phyloP scores from a whole-genome alignment of 1,140 invertebrate species.

The Trinorchestia longiramus region DNA sequence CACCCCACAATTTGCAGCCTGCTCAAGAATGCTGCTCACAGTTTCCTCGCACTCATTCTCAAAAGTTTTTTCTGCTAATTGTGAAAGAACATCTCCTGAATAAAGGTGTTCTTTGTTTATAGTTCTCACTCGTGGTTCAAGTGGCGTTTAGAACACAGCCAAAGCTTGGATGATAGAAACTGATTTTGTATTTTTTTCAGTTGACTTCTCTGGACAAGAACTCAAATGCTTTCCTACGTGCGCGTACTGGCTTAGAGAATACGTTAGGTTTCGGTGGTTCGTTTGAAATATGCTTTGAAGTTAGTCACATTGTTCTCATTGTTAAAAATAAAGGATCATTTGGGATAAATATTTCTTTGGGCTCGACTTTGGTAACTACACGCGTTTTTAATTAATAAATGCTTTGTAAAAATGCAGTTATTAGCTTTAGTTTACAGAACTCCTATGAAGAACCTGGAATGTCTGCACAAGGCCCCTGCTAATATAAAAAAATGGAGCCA shows the following conservation, averaged over 20 bases:
- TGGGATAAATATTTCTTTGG: too few relatives aligned
- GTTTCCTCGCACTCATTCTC: not conserved
- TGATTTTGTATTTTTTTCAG: not conserved
- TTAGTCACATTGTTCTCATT: too few relatives aligned
- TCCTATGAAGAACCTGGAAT: too few relatives aligned
- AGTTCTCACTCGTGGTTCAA: not conserved
- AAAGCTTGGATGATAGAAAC: not conserved
- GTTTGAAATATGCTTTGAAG: too few relatives aligned
- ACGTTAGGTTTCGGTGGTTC: not conserved
- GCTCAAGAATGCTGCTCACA: slow-evolving; percentile 2
- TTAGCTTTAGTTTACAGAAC: too few relatives aligned
- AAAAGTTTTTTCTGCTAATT: slow-evolving; percentile 10
- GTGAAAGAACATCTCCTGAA: not conserved
- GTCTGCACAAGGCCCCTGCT: too few relatives aligned
- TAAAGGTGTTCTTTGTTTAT: slow-evolving; percentile 2
- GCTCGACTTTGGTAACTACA: too few relatives aligned
- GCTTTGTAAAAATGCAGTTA: too few relatives aligned
- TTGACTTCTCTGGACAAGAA: not conserved
- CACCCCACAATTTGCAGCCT: slow-evolving; percentile 31
- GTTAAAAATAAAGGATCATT: too few relatives aligned
- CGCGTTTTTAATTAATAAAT: too few relatives aligned
- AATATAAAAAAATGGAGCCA: too few relatives aligned
- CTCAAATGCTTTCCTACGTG: not conserved
- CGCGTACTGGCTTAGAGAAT: not conserved
- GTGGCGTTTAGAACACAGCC: not conserved